phyloP scores from a whole-genome alignment of 2,888 invertebrate species.

The Danaus chrysippus region DNA sequence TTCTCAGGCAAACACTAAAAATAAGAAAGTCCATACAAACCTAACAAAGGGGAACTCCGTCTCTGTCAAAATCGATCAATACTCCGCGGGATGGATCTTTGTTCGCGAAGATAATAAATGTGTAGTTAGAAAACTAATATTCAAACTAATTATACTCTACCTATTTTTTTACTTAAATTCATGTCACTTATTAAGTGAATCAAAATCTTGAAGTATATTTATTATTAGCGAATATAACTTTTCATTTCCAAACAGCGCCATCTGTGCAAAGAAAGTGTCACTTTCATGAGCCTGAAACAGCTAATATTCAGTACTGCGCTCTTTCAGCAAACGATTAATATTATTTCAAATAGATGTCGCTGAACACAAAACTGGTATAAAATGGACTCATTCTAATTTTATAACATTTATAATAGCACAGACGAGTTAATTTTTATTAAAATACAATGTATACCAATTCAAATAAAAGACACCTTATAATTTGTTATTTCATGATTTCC shows the following conservation, averaged over 20 bases:
- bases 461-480: too few relatives aligned
- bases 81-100: not conserved
- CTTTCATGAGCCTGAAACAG: conserved; percentile 22
- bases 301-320: conserved; percentile 8
- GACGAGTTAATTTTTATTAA: not conserved
- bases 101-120: not conserved
- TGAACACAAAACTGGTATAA: not conserved
- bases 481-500: too few relatives aligned
- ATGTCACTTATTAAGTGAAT: not conserved
- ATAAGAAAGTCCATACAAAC: not conserved
- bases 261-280: conserved; percentile 30
- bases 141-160: too few relatives aligned
- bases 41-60: not conserved
- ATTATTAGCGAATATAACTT: conserved; percentile 3
- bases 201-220: not conserved
- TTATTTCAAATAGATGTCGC: conserved; percentile 25
- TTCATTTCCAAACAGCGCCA: conserved; percentile 33
- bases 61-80: not conserved
- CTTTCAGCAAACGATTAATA: conserved; percentile 3
- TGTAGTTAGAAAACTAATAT: too few relatives aligned
- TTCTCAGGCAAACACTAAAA: not conserved
- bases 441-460: not conserved
- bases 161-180: too few relatives aligned
- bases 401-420: not conserved
- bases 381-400: not conserved